A percentile compares a stretch with the other conserved stretches of the same genome.
phyloP scores from a whole-genome alignment of 2,888 invertebrate genomes.

The Agrotis segetum region DNA sequence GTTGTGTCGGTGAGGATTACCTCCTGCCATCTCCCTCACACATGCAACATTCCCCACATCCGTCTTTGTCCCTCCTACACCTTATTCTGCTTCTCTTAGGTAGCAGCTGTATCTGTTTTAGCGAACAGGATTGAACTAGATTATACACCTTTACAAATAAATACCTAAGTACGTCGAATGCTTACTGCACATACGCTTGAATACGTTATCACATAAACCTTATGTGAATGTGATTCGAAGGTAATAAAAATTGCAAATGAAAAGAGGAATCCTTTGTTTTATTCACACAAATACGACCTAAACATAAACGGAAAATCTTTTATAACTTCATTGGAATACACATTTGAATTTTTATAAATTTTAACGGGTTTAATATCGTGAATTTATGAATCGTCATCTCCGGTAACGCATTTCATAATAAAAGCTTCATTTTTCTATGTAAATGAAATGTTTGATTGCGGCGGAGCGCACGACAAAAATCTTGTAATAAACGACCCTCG shows the following conservation, averaged over 20 bases:
- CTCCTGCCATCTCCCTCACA: slow-evolving; percentile 63
- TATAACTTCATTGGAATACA: slow-evolving; percentile 46
- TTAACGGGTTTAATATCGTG: slow-evolving; percentile 56
- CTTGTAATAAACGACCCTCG: slow-evolving; percentile 65
- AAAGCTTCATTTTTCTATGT: slow-evolving; percentile 61
- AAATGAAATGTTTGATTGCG: slow-evolving; percentile 66
- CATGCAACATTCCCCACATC: slow-evolving; percentile 40
- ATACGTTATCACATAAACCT: slow-evolving; percentile 12
- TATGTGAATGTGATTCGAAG: slow-evolving; percentile 2
- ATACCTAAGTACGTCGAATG: slow-evolving; percentile 22
- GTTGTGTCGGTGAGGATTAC: slow-evolving; percentile 76
- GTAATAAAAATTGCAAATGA: slow-evolving; percentile 32
- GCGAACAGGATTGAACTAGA: slow-evolving; percentile 60
- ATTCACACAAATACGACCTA: slow-evolving; percentile 35
- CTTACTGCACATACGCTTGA: neutral
- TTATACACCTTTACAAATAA: slow-evolving; percentile 54
- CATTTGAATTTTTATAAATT: slow-evolving; percentile 55
- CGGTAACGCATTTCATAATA: slow-evolving; percentile 47
- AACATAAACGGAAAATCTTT: slow-evolving; percentile 40
- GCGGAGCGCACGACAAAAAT: slow-evolving; percentile 61
- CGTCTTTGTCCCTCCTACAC: slow-evolving; percentile 58
- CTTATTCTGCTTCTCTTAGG: slow-evolving; percentile 67
- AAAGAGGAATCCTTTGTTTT: slow-evolving; percentile 30
- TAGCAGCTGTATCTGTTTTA: slow-evolving; percentile 67
- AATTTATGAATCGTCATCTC: slow-evolving; percentile 61